A percentile compares a stretch with the other conserved stretches of the same genome.
Conservation (phyloP, 2,797 vertebrate genomes). For the Rhinogobio ventralis region DNA sequence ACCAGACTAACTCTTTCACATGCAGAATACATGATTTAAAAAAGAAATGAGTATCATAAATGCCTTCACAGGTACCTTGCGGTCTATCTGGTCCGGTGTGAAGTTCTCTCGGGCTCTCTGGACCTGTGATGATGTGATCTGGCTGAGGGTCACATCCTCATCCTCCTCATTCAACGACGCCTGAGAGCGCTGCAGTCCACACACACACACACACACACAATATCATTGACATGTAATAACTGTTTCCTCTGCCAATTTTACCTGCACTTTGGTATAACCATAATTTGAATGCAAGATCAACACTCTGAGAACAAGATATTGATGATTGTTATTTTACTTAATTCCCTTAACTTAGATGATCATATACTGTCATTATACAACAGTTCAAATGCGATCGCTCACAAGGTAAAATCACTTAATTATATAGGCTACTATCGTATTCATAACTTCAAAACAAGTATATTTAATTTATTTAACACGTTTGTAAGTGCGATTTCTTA, state of each 20-base stretch:
- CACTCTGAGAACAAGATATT: neutral
- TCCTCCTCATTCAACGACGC: conserved; percentile 63
- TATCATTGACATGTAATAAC: too few relatives aligned
- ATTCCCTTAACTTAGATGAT: neutral
- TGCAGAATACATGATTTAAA: neutral
- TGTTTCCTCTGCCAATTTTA: neutral
- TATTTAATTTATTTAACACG: neutral
- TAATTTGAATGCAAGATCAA: neutral
- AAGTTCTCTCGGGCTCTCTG: conserved; percentile 73
- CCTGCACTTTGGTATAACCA: neutral
- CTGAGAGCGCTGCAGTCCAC: conserved; percentile 49
- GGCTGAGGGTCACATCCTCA: conserved; percentile 70
- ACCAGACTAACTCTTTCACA: neutral
- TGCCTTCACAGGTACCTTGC: conserved; percentile 73
- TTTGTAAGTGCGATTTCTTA: conserved; percentile 22
- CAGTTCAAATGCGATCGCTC: neutral
- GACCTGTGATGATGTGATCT: conserved; percentile 74
- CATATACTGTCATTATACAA: neutral
- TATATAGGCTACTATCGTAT: neutral
- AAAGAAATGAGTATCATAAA: neutral
- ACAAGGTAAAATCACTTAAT: neutral
- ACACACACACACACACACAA: neutral
- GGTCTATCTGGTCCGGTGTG: conserved; percentile 74
- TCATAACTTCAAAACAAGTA: neutral
- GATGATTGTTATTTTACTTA: neutral